Conservation (phyloP, 2,888 invertebrate genomes). For the Tenthredo scrophulariae region DNA sequence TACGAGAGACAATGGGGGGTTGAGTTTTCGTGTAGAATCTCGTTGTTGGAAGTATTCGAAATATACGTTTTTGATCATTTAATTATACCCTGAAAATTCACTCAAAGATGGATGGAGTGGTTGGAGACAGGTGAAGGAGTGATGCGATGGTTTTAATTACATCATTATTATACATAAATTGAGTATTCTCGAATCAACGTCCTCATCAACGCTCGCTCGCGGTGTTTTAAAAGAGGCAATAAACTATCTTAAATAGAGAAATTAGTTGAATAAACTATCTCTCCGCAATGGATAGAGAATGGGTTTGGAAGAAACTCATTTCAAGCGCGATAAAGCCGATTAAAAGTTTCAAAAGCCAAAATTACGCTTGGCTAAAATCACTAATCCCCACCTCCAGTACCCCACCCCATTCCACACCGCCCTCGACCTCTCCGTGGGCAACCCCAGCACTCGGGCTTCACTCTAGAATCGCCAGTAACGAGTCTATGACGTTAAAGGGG, state of each 20-base stretch:
- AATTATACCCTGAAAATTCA: constrained; percentile 5
- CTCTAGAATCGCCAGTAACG: constrained; percentile 31
- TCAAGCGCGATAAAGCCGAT: constrained; percentile 56
- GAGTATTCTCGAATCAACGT: neutral
- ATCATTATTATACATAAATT: neutral
- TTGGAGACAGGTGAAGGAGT: neutral
- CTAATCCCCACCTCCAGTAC: constrained; percentile 33
- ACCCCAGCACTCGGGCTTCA: constrained; percentile 22
- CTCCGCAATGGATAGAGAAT: constrained; percentile 18
- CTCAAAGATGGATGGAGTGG: neutral
- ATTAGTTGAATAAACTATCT: constrained; percentile 54
- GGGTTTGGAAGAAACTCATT: constrained; percentile 52
- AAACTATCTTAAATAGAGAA: constrained; percentile 55
- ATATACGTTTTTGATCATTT: neutral
- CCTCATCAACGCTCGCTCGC: neutral
- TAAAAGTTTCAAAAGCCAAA: constrained; percentile 55
- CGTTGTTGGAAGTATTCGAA: neutral
- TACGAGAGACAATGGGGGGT: neutral
- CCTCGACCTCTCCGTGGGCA: constrained; percentile 26
- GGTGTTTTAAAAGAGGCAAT: neutral
- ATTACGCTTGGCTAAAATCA: constrained; percentile 54
- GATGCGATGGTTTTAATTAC: neutral
- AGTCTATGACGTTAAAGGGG: constrained; percentile 48
- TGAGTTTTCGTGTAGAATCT: neutral
- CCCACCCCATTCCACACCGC: neutral